A percentile compares a stretch with the other conserved stretches of the same genome.
Conservation (phyloP, 2,797 vertebrate genomes). For the Myripristis jacobus region DNA sequence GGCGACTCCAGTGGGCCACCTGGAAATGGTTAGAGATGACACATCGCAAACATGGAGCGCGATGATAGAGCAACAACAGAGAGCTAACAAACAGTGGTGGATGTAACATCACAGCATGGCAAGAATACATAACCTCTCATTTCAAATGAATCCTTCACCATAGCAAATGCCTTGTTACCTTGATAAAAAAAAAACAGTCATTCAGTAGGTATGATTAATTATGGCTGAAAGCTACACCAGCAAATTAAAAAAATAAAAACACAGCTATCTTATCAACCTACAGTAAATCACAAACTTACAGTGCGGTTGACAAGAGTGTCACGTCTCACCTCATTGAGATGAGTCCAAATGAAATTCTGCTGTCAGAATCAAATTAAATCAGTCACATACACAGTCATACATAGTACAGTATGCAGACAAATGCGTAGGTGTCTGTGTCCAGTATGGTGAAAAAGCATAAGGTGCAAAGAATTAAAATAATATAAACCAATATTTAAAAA, state of each 20-base stretch:
- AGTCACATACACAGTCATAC: too few species aligned
- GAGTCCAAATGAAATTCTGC: too few species aligned
- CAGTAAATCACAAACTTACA: neutral
- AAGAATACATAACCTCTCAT: neutral
- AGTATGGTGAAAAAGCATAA: too few species aligned
- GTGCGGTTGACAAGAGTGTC: neutral
- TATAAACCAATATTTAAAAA: too few species aligned
- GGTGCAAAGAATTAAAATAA: too few species aligned
- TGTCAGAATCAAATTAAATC: too few species aligned
- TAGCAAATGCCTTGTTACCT: neutral
- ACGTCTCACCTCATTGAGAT: neutral
- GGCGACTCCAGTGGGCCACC: constrained; percentile 51
- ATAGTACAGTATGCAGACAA: too few species aligned
- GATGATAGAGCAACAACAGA: constrained; percentile 40
- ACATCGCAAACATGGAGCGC: constrained; percentile 35
- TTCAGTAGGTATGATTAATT: too few species aligned
- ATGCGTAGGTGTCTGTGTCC: too few species aligned
- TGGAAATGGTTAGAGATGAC: constrained; percentile 61
- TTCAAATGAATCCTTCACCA: neutral
- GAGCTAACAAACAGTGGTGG: constrained; percentile 24
- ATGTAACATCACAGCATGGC: neutral
- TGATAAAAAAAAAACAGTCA: constrained; percentile 9
- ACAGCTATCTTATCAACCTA: neutral
- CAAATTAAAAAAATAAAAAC: too few species aligned
- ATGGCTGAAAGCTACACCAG: too few species aligned